Conservation (phyloP, 2,888 invertebrate species). For the Lutraria lutraria region DNA sequence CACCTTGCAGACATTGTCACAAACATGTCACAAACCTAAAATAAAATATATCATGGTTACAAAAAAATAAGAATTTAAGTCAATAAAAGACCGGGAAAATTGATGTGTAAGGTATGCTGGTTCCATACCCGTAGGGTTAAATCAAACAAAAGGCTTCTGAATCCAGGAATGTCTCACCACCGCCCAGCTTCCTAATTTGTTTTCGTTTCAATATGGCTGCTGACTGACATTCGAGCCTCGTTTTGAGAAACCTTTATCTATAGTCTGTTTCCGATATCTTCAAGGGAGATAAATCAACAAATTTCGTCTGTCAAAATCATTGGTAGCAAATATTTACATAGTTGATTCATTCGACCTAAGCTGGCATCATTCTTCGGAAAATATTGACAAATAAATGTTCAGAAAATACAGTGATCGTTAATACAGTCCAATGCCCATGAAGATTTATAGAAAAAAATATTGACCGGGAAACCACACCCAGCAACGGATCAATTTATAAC, state of each 20-base stretch:
- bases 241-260: constrained; percentile 50
- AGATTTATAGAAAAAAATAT: background rate
- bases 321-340: background rate
- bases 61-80: background rate
- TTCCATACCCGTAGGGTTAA: constrained; percentile 8
- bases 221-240: constrained; percentile 69
- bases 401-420: background rate
- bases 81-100: background rate
- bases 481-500: background rate
- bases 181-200: constrained; percentile 54
- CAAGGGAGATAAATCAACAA: constrained; percentile 20
- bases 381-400: background rate
- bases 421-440: background rate
- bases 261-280: constrained; percentile 52
- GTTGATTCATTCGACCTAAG: background rate
- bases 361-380: background rate
- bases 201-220: constrained; percentile 68
- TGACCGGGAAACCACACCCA: background rate
- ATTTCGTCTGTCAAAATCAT: background rate
- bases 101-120: constrained; percentile 8
- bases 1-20: constrained; percentile 20
- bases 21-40: background rate
- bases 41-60: background rate
- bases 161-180: constrained; percentile 36
- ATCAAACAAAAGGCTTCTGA: constrained; percentile 28